These are phyloP conservation scores for Siphonodentalium dalli DNA, from an alignment of 2,888 invertebrate species.

Conservation along the genomic window DNA sequence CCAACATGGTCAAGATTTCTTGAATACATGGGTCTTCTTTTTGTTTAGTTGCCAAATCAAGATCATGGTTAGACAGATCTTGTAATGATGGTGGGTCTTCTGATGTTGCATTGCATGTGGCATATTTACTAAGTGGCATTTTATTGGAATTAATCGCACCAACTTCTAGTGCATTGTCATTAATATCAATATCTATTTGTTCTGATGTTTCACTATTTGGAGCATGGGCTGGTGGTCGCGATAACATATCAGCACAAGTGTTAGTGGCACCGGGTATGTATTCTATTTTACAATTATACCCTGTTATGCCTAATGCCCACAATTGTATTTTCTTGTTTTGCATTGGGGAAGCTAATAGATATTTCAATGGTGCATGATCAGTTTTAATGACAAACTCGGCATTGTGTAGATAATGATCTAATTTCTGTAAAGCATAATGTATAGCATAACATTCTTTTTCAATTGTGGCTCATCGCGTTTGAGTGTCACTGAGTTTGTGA, in stretches of 20 bases:
- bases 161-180: slow-evolving; percentile 12
- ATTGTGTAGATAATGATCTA: slow-evolving; percentile 17
- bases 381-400: slow-evolving; percentile 12
- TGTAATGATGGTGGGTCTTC: not conserved
- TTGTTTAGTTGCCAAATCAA: too few relatives aligned
- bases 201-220: not conserved
- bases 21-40: too few relatives aligned
- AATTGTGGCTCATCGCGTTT: slow-evolving; percentile 9
- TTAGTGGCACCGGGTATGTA: slow-evolving; percentile 18
- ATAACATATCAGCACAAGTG: slow-evolving; percentile 15
- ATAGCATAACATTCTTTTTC: slow-evolving; percentile 21
- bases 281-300: slow-evolving; percentile 25
- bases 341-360: slow-evolving; percentile 18
- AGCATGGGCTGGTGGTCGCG: not conserved
- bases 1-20: too few relatives aligned
- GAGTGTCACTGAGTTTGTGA: slow-evolving; percentile 17
- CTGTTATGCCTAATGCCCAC: slow-evolving; percentile 23
- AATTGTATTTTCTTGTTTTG: slow-evolving; percentile 22
- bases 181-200: slow-evolving; percentile 3
- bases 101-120: not conserved
- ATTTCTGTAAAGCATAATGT: slow-evolving; percentile 12
- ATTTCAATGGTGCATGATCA: slow-evolving; percentile 22
- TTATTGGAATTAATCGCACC: slow-evolving; percentile 5
- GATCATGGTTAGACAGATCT: too few relatives aligned
- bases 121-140: not conserved